Evolutionary conservation across 2,888 invertebrate genomes (phyloP).

Genomic region (Sericinus montela): DNA sequence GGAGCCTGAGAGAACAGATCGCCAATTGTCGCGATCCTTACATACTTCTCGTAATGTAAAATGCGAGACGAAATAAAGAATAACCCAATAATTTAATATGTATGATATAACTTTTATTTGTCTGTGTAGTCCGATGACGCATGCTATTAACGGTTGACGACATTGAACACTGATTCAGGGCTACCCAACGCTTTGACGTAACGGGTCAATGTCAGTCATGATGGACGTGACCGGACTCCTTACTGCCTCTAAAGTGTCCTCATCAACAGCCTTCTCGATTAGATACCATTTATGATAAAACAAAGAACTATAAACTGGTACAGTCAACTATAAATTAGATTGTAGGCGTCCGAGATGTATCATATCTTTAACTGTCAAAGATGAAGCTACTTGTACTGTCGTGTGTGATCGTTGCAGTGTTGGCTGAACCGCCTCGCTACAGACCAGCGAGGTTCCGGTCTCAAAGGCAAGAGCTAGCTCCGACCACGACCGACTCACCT

Average conservation of each 20-base stretch:
- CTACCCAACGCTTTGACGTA: constrained; percentile 31
- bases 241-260: constrained; percentile 22
- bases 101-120: not conserved
- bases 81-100: too few relatives aligned
- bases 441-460: constrained; percentile 65
- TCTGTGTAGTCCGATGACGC: not conserved
- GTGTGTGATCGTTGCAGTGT: constrained; percentile 42
- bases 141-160: not conserved
- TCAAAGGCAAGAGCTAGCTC: constrained; percentile 63
- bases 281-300: constrained; percentile 9
- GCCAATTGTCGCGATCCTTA: too few relatives aligned
- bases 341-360: not conserved
- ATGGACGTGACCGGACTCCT: constrained; percentile 45
- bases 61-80: too few relatives aligned
- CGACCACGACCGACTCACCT: constrained; percentile 61
- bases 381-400: constrained; percentile 60
- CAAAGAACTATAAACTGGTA: constrained; percentile 10
- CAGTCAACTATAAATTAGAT: constrained; percentile 3
- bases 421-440: constrained; percentile 68
- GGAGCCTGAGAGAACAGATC: too few relatives aligned
- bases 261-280: not conserved
- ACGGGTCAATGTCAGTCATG: constrained; percentile 54
- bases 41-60: too few relatives aligned
- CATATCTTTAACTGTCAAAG: constrained; percentile 24
- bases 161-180: constrained; percentile 10